A percentile compares a stretch with the other conserved stretches of the same genome.
These are phyloP conservation scores for Pentamera pediparva DNA, from an alignment of 53 echinoderm and acorn worm species.

Conservation along the genomic window DNA sequence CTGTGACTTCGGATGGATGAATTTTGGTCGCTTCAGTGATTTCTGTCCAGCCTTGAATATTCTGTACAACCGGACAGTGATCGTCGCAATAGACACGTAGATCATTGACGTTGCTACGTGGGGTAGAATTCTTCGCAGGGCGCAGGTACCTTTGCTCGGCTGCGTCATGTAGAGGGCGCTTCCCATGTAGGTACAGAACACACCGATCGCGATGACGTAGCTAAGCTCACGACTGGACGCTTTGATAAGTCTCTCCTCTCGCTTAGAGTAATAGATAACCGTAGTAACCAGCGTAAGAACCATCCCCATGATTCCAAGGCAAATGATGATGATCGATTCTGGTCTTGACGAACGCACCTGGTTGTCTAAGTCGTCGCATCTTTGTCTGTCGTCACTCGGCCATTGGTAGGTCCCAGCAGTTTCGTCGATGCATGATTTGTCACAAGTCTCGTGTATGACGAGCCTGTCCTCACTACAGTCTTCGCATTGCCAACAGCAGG, in stretches of 20 bases:
- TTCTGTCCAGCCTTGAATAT: constrained; percentile 70
- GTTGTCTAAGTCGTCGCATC: constrained; percentile 17
- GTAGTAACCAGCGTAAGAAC: constrained; percentile 36
- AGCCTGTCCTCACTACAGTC: constrained; percentile 43
- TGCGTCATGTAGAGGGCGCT: constrained; percentile 48
- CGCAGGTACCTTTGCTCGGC: constrained; percentile 29
- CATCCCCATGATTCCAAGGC: constrained; percentile 38
- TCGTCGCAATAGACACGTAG: constrained; percentile 79
- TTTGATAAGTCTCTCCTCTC: constrained; percentile 69
- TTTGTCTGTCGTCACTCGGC: constrained; percentile 26
- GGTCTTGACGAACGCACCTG: constrained; percentile 30
- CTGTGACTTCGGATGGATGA: constrained; percentile 78
- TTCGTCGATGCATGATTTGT: constrained; percentile 56
- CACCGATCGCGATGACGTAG: constrained; percentile 78
- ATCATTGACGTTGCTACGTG: constrained; percentile 70
- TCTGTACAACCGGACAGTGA: constrained; percentile 74
- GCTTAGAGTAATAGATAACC: constrained; percentile 56
- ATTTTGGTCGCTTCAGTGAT: constrained; percentile 70
- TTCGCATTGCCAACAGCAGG: constrained; percentile 87
- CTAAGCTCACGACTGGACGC: constrained; percentile 85
- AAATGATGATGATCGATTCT: constrained; percentile 17
- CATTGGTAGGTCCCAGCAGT: constrained; percentile 38
- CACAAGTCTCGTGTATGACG: constrained; percentile 49
- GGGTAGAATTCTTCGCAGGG: constrained; percentile 53
- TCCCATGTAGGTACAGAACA: constrained; percentile 48